Base-by-base conservation (phyloP, 2,888 invertebrate species). In the Branchellion lobata region DNA sequence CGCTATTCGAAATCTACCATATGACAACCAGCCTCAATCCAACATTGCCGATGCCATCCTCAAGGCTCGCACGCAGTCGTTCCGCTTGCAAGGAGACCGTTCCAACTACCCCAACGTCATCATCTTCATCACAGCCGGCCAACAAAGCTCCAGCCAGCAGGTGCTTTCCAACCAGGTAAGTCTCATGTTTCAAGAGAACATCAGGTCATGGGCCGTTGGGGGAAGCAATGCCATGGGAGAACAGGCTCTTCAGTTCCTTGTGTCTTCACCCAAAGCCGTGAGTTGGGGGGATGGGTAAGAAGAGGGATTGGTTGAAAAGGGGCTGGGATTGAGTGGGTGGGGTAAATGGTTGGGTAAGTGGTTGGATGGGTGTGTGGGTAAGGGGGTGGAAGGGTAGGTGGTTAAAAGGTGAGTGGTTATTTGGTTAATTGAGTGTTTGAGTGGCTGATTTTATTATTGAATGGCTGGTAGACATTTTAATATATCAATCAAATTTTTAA, bases 101-200 rank as follows among this genome's bases (percentile, higher is more conserved):
- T 24, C 21, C 61, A 57, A 57, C 24, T 57, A 24, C 24, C 61
- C 61, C 21, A 57, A 57, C 61, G 61, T 57, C 61, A n/a, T 57
- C 24, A 57, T 57, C 5, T 57, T 24, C 24, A 24, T 57, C 21
- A 24, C 24, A 24, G 61, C 14, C 3, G 61, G 61, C 61, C 8
- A 8, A 18, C 61, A 5, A 8, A 57, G 21, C n/a, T 5, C 5
- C 21, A 3, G 21, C 3, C 11, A 3, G 5, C 8, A 57, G 3
- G 3, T 57, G 14, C 14, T 57, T 5, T 24, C 21, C 8, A n/a
- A n/a, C 14, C 11, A 57, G 24, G 24, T 57, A n/a, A 57, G 21
- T n/a, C 3, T 3, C 21, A 24, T 57, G 24, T 57, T 18, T 18
- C 61, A 57, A n/a, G 61, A 18, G 3, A 5, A 57, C 11, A 57